Evolutionary conservation across 1,140 invertebrate species (phyloP).

Genomic region (Tribolium madens): DNA sequence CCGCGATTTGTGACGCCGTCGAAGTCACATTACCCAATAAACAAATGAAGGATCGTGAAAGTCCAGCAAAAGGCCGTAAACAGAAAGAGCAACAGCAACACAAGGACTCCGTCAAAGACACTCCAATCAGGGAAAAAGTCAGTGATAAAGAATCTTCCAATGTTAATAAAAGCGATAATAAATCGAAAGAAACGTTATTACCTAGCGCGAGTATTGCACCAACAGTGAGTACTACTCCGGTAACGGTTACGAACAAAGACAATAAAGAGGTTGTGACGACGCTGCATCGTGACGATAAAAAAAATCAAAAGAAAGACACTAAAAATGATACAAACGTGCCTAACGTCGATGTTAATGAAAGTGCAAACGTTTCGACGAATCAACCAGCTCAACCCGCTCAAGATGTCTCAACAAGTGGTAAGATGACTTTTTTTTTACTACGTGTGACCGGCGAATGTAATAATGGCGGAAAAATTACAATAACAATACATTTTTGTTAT

Average conservation of each 20-base stretch:
- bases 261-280: slow-evolving; percentile 45
- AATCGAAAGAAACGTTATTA: slow-evolving; percentile 28
- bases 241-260: slow-evolving; percentile 43
- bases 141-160: slow-evolving; percentile 47
- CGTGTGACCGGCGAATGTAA: no score
- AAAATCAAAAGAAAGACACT: slow-evolving; percentile 50
- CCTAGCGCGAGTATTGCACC: slow-evolving; percentile 22
- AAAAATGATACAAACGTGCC: slow-evolving; percentile 41
- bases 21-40: slow-evolving; percentile 63
- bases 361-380: slow-evolving; percentile 36
- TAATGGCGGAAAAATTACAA: no score
- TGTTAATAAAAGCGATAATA: slow-evolving; percentile 42
- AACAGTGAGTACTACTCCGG: slow-evolving; percentile 22
- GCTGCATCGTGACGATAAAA: slow-evolving; percentile 51
- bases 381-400: slow-evolving; percentile 28
- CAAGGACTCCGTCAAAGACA: slow-evolving; percentile 42
- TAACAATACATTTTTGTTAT: no score
- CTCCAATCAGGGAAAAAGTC: slow-evolving; percentile 15
- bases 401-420: slow-evolving; percentile 29
- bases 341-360: slow-evolving; percentile 29
- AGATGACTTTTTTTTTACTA: slow-evolving; percentile 14
- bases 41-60: slow-evolving; percentile 60
- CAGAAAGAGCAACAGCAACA: slow-evolving; percentile 49
- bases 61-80: slow-evolving; percentile 61
- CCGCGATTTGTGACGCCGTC: slow-evolving; percentile 60